A percentile compares a stretch with the other conserved stretches of the same genome.
Conservation (phyloP, 2,797 vertebrate species). For the Sorex maritimensis region DNA sequence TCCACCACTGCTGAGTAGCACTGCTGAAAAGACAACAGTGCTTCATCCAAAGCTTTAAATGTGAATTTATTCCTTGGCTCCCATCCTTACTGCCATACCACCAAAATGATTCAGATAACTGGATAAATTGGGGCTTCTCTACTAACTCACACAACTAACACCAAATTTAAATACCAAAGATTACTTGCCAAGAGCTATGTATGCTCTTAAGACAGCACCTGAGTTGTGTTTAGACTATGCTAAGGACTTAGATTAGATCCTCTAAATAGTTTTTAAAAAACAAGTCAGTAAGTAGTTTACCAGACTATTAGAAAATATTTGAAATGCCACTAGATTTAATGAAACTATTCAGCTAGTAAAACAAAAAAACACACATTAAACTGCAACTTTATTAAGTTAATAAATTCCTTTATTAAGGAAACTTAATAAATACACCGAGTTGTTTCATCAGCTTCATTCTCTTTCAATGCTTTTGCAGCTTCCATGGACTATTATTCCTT, state of each 20-base stretch:
- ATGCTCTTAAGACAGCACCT: not conserved
- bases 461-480: not conserved
- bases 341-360: conserved; percentile 4
- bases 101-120: not conserved
- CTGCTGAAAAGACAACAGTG: not conserved
- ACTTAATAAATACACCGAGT: not conserved
- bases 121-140: not conserved
- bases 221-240: not conserved
- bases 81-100: not conserved
- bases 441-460: conserved; percentile 46
- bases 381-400: not conserved
- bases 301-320: conserved; percentile 34
- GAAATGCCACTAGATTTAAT: not conserved
- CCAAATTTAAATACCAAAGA: not conserved
- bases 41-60: not conserved
- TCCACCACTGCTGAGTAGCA: not conserved
- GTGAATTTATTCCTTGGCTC: not conserved
- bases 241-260: not conserved
- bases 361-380: not conserved
- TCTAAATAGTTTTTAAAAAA: not conserved
- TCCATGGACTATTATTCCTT: not conserved
- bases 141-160: not conserved
- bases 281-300: not conserved
- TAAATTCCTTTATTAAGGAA: too few relatives aligned
- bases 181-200: not conserved